phyloP scores from a whole-genome alignment of 2,888 invertebrate genomes.

The Torymus aiolomorphi region DNA sequence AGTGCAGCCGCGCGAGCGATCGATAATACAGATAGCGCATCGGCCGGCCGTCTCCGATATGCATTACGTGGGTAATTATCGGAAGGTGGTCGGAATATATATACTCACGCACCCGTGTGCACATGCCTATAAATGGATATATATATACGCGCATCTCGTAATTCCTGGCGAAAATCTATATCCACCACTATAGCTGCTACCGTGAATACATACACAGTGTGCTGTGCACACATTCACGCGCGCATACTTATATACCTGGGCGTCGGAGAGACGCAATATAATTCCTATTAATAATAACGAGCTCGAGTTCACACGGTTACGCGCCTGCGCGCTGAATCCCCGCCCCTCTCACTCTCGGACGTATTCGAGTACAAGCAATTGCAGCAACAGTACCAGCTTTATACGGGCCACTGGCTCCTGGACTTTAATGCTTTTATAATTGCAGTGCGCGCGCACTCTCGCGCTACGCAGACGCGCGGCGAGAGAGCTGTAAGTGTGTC shows the following conservation, averaged over 20 bases:
- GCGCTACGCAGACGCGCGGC: too few species aligned
- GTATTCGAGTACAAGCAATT: background rate
- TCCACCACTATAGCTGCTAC: background rate
- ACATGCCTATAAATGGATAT: background rate
- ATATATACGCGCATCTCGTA: background rate
- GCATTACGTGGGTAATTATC: constrained; percentile 40
- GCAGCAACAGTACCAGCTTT: background rate
- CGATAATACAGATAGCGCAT: constrained; percentile 16
- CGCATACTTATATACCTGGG: too few species aligned
- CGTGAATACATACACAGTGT: too few species aligned
- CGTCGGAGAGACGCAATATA: constrained; percentile 2
- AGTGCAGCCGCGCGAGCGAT: background rate
- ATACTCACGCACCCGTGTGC: background rate
- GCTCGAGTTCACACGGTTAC: constrained; percentile 19
- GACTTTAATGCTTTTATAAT: constrained; percentile 25
- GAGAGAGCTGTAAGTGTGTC: background rate
- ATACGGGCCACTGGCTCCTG: constrained; percentile 13
- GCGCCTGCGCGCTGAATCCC: background rate
- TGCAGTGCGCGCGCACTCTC: background rate
- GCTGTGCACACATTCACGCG: too few species aligned
- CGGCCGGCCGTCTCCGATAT: background rate
- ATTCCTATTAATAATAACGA: constrained; percentile 41
- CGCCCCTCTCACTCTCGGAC: background rate
- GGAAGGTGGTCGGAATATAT: constrained; percentile 6
- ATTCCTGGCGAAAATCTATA: constrained; percentile 13